These are phyloP conservation scores for Hypsopygia costalis DNA, from an alignment of 2,888 invertebrate genomes.

Conservation along the genomic window DNA sequence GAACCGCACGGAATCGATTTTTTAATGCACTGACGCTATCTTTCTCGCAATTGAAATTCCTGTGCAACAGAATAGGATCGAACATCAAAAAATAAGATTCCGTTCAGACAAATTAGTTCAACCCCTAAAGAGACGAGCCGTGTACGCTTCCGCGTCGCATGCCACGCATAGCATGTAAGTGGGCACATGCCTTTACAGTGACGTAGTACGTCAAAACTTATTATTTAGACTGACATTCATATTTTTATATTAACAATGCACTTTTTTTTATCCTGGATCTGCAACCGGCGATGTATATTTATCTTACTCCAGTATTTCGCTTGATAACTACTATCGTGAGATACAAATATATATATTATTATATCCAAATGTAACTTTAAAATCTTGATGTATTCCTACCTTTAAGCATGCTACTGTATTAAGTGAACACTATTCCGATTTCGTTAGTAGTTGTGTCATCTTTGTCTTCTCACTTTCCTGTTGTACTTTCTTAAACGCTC, in stretches of 20 bases:
- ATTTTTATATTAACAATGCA: background rate
- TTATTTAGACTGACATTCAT: too few relatives aligned
- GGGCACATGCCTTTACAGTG: too few relatives aligned
- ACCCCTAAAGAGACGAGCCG: too few relatives aligned
- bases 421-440: slow-evolving; percentile 39
- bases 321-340: slow-evolving; percentile 33
- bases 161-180: too few relatives aligned
- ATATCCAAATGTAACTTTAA: slow-evolving; percentile 25
- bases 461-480: slow-evolving; percentile 5
- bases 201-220: too few relatives aligned
- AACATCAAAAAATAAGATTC: too few relatives aligned
- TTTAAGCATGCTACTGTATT: slow-evolving; percentile 45
- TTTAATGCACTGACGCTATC: too few relatives aligned
- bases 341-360: slow-evolving; percentile 31
- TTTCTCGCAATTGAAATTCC: too few relatives aligned
- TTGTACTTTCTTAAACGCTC: slow-evolving; percentile 4
- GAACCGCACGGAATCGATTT: too few relatives aligned
- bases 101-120: too few relatives aligned
- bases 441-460: slow-evolving; percentile 7
- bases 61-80: too few relatives aligned
- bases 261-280: slow-evolving; percentile 17
- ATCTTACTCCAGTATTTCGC: slow-evolving; percentile 19
- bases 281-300: slow-evolving; percentile 29
- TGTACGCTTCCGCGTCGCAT: too few relatives aligned
- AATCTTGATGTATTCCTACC: slow-evolving; percentile 28